Evolutionary conservation across 2,797 vertebrate genomes (phyloP).

Genomic region (Poecilia gillii): DNA sequence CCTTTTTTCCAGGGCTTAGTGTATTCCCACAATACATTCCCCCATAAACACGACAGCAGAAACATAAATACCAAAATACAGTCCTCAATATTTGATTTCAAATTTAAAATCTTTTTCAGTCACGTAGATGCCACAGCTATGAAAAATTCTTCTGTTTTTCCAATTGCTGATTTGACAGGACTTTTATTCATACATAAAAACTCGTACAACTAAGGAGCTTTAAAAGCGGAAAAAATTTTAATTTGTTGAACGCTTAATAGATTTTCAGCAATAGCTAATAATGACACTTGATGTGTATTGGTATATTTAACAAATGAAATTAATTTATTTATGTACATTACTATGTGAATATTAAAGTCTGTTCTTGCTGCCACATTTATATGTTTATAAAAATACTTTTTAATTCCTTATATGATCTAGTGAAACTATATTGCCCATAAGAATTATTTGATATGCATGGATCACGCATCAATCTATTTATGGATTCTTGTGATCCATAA

Average conservation of each 20-base stretch:
- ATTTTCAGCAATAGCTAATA: background rate
- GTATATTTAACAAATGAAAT: background rate
- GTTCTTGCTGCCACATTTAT: background rate
- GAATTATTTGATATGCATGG: background rate
- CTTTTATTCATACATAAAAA: background rate
- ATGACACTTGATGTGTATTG: background rate
- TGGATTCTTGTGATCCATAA: background rate
- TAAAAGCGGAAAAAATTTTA: background rate
- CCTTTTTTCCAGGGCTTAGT: slow-evolving; percentile 1
- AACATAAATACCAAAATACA: slow-evolving; percentile 19
- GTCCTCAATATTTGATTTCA: background rate
- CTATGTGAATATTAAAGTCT: background rate
- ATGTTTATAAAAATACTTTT: background rate
- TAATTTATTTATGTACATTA: background rate
- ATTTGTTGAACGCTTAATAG: background rate
- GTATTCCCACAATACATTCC: slow-evolving; percentile 40
- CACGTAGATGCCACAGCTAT: background rate
- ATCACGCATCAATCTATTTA: background rate
- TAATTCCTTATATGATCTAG: background rate
- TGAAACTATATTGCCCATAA: background rate
- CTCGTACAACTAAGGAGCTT: background rate
- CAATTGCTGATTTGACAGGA: too few relatives aligned
- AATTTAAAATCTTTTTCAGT: background rate
- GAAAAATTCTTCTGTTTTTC: background rate
- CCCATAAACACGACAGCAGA: slow-evolving; percentile 33